Percentiles rank a stretch among this genome's conserved stretches.
Conservation (phyloP, 2,888 invertebrate genomes). For the Oligia latruncula region DNA sequence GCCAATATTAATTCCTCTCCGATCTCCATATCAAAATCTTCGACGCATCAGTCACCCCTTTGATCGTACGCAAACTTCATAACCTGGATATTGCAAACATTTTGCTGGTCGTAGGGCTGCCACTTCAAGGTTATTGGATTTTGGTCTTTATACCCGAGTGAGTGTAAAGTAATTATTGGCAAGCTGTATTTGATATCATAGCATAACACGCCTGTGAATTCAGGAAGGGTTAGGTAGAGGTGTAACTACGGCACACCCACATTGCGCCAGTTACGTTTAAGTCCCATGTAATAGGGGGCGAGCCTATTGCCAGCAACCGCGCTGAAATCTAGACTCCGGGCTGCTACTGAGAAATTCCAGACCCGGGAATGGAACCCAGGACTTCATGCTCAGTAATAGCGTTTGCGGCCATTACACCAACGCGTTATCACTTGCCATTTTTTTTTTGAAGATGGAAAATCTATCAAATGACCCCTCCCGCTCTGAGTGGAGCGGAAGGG, state of each 20-base stretch:
- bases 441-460: too few relatives aligned
- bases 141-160: background rate
- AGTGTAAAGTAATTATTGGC: background rate
- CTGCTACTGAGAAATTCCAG: background rate
- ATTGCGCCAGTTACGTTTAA: background rate
- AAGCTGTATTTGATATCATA: background rate
- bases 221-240: background rate
- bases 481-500: too few relatives aligned
- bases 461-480: too few relatives aligned
- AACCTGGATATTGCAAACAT: conserved; percentile 58
- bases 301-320: background rate
- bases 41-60: conserved; percentile 61
- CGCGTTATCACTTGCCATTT: background rate
- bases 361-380: background rate
- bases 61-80: conserved; percentile 59
- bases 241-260: background rate
- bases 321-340: background rate
- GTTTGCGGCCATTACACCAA: background rate
- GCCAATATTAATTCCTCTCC: conserved; percentile 56
- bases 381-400: background rate
- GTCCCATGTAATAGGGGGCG: background rate
- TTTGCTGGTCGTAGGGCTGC: conserved; percentile 41
- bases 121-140: background rate
- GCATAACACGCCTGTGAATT: background rate
- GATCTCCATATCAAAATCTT: conserved; percentile 51